phyloP scores from a whole-genome alignment of 2,797 vertebrate species.

The Agapornis canus region DNA sequence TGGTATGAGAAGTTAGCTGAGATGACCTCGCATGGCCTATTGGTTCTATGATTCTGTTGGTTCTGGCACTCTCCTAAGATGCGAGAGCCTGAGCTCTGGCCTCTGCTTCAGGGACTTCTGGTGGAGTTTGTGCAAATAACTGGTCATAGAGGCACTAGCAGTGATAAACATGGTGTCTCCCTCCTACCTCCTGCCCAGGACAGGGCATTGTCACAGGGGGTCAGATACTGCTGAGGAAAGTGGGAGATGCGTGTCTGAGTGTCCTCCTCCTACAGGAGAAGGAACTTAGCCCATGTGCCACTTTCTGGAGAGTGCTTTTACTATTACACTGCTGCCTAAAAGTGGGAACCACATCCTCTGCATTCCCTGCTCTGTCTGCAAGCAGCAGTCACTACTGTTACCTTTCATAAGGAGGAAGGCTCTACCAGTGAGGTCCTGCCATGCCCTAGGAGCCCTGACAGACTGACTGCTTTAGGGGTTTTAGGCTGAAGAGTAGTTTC shows the following conservation, averaged over 20 bases:
- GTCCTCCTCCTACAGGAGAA: not conserved
- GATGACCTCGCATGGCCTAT: not conserved
- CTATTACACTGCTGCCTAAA: not conserved
- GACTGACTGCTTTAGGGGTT: not conserved
- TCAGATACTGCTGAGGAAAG: not conserved
- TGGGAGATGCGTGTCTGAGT: rapidly evolving
- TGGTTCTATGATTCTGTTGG: not conserved
- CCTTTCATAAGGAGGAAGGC: not conserved
- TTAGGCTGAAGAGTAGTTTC: not conserved
- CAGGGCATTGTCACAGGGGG: not conserved
- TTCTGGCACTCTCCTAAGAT: not conserved
- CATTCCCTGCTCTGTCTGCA: not conserved
- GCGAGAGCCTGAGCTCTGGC: not conserved
- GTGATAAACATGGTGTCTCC: not conserved
- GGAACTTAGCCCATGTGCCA: rapidly evolving
- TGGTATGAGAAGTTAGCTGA: not conserved
- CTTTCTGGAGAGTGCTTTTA: not conserved
- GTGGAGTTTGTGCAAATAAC: not conserved
- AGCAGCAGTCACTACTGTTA: rapidly evolving
- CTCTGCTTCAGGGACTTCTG: not conserved
- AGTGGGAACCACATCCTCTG: not conserved
- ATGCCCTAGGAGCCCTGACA: not conserved
- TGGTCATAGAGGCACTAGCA: not conserved
- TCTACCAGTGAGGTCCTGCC: not conserved
- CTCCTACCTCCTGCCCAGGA: not conserved